Evolutionary conservation across 2,888 invertebrate species (phyloP).

Genomic region (Aproaerema taeniolella): DNA sequence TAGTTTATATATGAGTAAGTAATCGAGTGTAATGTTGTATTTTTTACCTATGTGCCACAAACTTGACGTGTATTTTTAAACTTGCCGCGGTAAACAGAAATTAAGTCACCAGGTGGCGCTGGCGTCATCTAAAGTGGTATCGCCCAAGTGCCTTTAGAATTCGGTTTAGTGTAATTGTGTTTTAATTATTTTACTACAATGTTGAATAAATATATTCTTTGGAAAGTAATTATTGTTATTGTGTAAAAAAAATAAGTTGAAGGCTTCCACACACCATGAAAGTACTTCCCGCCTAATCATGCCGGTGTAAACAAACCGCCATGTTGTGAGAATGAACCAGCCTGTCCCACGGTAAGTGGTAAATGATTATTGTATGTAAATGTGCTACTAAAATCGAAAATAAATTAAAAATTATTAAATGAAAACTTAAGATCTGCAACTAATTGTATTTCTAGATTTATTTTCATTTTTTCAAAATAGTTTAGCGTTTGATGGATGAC

Average conservation of each 20-base stretch:
- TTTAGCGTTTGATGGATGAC: conserved; percentile 39
- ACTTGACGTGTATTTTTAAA: too few relatives aligned
- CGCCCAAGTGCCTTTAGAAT: conserved; percentile 53
- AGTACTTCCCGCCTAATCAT: conserved; percentile 71
- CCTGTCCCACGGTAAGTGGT: conserved; percentile 41
- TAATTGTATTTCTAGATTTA: too few relatives aligned
- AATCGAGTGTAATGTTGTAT: too few relatives aligned
- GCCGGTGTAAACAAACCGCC: conserved; percentile 79
- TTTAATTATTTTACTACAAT: conserved; percentile 33
- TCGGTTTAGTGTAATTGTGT: conserved; percentile 26
- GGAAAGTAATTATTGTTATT: conserved; percentile 37
- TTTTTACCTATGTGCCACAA: too few relatives aligned
- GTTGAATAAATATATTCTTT: conserved; percentile 50
- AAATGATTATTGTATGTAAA: too few relatives aligned
- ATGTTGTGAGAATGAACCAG: conserved; percentile 63
- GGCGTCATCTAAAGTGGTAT: conserved; percentile 48
- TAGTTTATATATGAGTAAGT: too few relatives aligned
- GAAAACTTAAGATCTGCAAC: too few relatives aligned
- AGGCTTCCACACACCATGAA: conserved; percentile 33
- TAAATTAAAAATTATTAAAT: too few relatives aligned
- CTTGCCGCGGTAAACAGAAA: conserved; percentile 36
- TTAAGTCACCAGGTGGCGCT: conserved; percentile 43
- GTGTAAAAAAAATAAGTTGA: conserved; percentile 23
- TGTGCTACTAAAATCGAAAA: too few relatives aligned
- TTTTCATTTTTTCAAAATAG: too few relatives aligned